Conservation (phyloP, 2,888 invertebrate species). For the Drosophila fungiperda region DNA sequence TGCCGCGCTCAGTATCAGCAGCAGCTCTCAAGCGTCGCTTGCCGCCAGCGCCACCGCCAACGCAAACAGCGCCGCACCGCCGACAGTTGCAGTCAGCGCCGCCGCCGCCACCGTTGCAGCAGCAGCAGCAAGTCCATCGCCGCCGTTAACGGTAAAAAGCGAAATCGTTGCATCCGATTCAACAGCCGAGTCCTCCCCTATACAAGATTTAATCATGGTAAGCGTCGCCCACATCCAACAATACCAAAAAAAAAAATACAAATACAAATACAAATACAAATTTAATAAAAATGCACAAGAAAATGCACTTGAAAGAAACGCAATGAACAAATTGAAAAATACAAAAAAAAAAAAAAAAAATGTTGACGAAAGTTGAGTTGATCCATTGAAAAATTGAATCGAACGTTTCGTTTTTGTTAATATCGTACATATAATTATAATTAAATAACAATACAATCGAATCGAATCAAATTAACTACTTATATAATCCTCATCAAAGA, state of each 20-base stretch:
- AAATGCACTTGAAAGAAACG: conserved; percentile 56
- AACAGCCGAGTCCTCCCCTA: conserved; percentile 75
- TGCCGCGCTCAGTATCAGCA: conserved; percentile 81
- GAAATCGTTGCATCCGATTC: conserved; percentile 71
- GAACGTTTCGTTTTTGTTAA: conserved; percentile 61
- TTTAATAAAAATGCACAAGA: conserved; percentile 41
- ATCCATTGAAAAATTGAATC: conserved; percentile 42
- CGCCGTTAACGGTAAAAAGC: conserved; percentile 68
- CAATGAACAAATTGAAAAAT: conserved; percentile 33
- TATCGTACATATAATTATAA: conserved; percentile 48
- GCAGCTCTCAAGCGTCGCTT: conserved; percentile 75
- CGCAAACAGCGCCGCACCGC: conserved; percentile 39
- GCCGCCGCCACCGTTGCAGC: conserved; percentile 44
- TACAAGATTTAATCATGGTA: conserved; percentile 84
- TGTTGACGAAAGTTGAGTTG: conserved; percentile 39
- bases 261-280: conserved; percentile 25
- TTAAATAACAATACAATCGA: conserved; percentile 47
- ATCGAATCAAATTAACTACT: conserved; percentile 37
- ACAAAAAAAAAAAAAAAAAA: conserved; percentile 13
- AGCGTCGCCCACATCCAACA: conserved; percentile 73
- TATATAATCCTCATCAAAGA: conserved; percentile 51
- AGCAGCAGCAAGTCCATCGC: conserved; percentile 45
- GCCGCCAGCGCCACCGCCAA: conserved; percentile 59
- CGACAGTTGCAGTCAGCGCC: conserved; percentile 33
- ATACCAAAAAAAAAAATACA: conserved; percentile 37